A percentile compares a stretch with the other conserved stretches of the same genome.
Conservation (phyloP, 2,113 vertebrate species). For the Pithys albifrons region DNA sequence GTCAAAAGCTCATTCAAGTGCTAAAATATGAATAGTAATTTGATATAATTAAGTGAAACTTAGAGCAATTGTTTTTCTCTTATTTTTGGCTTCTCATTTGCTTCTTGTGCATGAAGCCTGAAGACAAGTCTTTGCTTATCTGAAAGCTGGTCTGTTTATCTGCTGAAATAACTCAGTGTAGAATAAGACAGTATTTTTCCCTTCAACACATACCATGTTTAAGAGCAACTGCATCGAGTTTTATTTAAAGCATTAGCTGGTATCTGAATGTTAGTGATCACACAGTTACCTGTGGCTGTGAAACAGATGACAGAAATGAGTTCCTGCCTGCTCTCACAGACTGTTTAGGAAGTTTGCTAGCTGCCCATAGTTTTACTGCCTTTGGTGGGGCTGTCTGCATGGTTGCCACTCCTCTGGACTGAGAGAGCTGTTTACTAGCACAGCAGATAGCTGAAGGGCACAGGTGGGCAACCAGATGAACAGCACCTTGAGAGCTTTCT, state of each 20-base stretch:
- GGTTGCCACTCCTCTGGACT: not conserved
- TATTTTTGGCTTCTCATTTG: not conserved
- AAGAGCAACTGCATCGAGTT: not conserved
- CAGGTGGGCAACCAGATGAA: not conserved
- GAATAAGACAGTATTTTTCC: not conserved
- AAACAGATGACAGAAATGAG: not conserved
- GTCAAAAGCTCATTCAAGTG: not conserved
- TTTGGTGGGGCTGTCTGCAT: not conserved
- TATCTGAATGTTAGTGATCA: not conserved
- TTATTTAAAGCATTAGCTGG: not conserved
- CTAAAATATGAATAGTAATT: not conserved
- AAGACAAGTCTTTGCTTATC: not conserved
- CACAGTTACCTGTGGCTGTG: not conserved
- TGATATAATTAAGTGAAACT: not conserved
- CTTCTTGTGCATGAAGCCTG: not conserved
- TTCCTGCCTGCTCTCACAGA: not conserved
- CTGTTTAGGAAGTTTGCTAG: not conserved
- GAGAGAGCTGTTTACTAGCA: not conserved
- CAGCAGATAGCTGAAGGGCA: not conserved
- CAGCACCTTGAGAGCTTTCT: not conserved
- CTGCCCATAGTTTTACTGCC: not conserved
- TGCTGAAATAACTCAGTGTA: not conserved
- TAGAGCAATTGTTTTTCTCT: not conserved
- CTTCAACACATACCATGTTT: not conserved
- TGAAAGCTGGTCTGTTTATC: not conserved